These are phyloP conservation scores for Cotesia typhae DNA, from an alignment of 1,140 invertebrate species.

Conservation along the genomic window DNA sequence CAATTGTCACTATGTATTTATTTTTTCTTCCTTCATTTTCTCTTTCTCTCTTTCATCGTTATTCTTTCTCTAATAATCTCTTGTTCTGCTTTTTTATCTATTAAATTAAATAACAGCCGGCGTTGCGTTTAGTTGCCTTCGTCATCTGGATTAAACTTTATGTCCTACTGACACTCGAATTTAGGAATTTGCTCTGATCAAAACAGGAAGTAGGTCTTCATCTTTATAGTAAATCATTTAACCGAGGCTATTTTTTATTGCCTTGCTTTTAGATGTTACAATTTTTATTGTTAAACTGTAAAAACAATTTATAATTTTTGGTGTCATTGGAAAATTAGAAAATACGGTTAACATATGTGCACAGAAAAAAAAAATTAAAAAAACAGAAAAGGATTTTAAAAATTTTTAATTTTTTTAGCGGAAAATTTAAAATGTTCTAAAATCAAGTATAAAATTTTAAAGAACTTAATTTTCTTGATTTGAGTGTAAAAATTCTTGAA, in stretches of 20 bases:
- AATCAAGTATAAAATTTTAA: too few relatives aligned
- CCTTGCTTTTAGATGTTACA: neutral
- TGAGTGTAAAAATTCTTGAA: too few relatives aligned
- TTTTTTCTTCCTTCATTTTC: conserved; percentile 16
- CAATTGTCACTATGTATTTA: conserved; percentile 14
- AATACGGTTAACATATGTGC: too few relatives aligned
- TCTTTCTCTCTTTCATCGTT: conserved; percentile 20
- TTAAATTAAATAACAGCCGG: neutral
- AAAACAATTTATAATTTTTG: too few relatives aligned
- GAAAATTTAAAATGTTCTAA: too few relatives aligned
- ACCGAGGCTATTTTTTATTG: neutral
- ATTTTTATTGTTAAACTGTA: too few relatives aligned
- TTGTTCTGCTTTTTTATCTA: neutral
- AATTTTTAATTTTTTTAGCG: too few relatives aligned
- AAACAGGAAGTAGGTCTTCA: conserved; percentile 16
- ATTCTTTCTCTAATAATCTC: conserved; percentile 14
- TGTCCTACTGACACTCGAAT: conserved; percentile 13
- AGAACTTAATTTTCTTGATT: too few relatives aligned
- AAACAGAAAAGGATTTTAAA: too few relatives aligned
- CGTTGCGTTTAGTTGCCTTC: neutral
- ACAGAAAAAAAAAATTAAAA: too few relatives aligned
- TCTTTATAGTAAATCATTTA: conserved; percentile 7
- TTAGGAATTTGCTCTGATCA: conserved; percentile 18
- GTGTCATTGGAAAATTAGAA: too few relatives aligned
- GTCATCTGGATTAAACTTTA: conserved; percentile 23